Evolutionary conservation across 1,140 invertebrate genomes (phyloP), one percentile per base, ranked within the genome.

Genomic region (Hermetia illucens): DNA sequence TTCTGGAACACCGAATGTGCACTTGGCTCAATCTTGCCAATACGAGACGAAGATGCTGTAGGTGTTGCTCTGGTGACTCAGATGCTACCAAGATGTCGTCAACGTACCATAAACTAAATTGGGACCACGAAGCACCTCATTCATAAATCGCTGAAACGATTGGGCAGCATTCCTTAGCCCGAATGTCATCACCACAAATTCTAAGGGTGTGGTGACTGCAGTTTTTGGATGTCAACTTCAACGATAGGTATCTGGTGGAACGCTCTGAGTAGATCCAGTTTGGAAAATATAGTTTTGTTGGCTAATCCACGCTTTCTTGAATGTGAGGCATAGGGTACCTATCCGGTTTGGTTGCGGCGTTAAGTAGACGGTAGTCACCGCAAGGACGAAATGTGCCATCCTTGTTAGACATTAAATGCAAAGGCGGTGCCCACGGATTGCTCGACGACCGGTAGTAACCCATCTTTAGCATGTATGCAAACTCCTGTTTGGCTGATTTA

Each of bases 201-300:
- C 29, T 42, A 46, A 57, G 10, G 55, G 48, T 24, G 57, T 62
- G 2, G 42, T 55, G 1, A 63, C 42, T 2, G 58, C 54, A 3
- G 52, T 64, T 41, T 65, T 63, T 6, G 33, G 45, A 62, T 48
- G 31, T 62, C 52, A 12, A 45, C 46, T 20, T 17, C 17, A 1
- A 32, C 27, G 3, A 63, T 42, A 1, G 55, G 56, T 1, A 63
- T 51, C 17, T 61, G 69, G 47, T 64, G 60, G 44, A 62, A 74
- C 0, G 68, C 70, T 9, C 50, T 47, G 0, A 48, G 41, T 15
- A 72, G 35, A 51, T 74, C 68, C 1, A 73, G 34, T 2, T 42
- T 49, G 1, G 53, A 54, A 39, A 71, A 72, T 21, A 56, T 51
- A 4, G 33, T 53, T 5, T 48, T 45, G 1, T 57, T 61, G 1